These are phyloP conservation scores for Drosophila pallidifrons DNA, from an alignment of 1,140 invertebrate genomes.

Conservation along the genomic window DNA sequence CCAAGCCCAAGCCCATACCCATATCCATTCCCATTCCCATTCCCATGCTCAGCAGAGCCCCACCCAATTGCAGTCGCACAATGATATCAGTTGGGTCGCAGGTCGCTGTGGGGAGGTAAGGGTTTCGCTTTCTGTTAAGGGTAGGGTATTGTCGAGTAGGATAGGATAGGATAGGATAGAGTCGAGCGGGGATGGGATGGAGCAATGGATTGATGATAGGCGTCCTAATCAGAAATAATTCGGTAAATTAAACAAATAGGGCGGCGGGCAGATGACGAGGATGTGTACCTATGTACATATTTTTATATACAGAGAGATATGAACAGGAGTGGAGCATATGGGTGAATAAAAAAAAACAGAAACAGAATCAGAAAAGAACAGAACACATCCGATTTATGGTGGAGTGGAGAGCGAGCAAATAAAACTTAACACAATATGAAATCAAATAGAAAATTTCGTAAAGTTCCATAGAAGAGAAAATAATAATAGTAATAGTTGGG, in stretches of 20 bases:
- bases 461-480: conserved; percentile 38
- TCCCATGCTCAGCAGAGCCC: conserved; percentile 1
- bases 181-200: neutral
- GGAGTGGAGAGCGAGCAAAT: conserved; percentile 55
- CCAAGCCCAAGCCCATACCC: neutral
- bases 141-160: neutral
- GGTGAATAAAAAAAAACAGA: conserved; percentile 43
- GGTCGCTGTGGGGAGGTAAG: conserved; percentile 8
- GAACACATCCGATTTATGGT: conserved; percentile 62
- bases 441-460: conserved; percentile 79
- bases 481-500: conserved; percentile 12
- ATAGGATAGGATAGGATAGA: no score
- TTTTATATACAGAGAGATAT: conserved; percentile 22
- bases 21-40: no score
- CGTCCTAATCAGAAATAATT: conserved; percentile 74
- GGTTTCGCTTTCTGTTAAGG: neutral
- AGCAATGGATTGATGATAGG: conserved; percentile 31
- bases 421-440: conserved; percentile 57
- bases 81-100: conserved; percentile 36
- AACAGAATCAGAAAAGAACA: neutral
- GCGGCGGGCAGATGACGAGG: conserved; percentile 33
- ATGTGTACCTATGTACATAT: conserved; percentile 17
- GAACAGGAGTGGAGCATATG: conserved; percentile 60
- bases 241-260: conserved; percentile 74
- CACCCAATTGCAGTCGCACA: neutral